A percentile compares a stretch with the other conserved stretches of the same genome.
Conservation (phyloP, 2,888 invertebrate species). For the Tortricodes alternella region DNA sequence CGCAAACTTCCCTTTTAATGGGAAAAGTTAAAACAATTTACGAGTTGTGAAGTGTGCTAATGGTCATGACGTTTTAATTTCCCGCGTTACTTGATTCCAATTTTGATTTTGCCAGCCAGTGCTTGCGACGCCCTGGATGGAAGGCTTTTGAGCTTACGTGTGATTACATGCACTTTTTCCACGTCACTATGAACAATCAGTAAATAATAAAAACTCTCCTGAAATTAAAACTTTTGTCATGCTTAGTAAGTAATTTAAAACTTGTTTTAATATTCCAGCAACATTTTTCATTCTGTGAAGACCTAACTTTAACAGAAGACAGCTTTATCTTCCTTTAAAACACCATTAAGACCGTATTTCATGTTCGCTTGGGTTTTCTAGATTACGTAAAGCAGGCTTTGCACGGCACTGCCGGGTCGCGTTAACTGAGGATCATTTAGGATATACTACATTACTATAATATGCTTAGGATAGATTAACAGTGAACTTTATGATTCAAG, state of each 20-base stretch:
- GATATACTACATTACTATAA: not conserved
- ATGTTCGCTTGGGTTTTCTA: conserved; percentile 14
- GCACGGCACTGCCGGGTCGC: not conserved
- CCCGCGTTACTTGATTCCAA: conserved; percentile 35
- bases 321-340: conserved; percentile 24
- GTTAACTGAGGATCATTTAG: not conserved
- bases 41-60: conserved; percentile 58
- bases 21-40: conserved; percentile 67
- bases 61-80: conserved; percentile 67
- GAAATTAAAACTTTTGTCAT: not conserved
- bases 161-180: not conserved
- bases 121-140: not conserved
- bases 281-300: conserved; percentile 18
- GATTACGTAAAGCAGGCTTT: conserved; percentile 9
- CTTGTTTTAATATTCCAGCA: conserved; percentile 11
- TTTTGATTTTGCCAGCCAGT: conserved; percentile 17
- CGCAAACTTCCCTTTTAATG: conserved; percentile 52
- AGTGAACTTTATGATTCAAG: not conserved
- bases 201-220: not conserved
- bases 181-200: not conserved
- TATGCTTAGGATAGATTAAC: not conserved
- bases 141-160: not conserved
- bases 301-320: conserved; percentile 1
- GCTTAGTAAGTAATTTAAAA: not conserved
- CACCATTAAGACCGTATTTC: conserved; percentile 22